Evolutionary conservation across 2,797 vertebrate genomes (phyloP).

Genomic region (Gallirallus australis): DNA sequence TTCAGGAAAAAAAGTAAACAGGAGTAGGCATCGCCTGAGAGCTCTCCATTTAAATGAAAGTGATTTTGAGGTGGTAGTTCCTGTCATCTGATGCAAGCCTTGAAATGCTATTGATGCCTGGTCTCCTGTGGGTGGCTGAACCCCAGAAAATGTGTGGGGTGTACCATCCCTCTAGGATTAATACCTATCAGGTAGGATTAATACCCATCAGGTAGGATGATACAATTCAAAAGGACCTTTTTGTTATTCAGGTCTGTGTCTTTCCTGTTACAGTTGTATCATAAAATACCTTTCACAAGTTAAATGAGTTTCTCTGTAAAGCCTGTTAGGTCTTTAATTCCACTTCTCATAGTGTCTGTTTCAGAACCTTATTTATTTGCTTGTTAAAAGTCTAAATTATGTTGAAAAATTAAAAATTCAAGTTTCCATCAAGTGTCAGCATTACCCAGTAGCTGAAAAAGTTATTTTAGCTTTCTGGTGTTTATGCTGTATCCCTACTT

Average conservation of each 20-base stretch:
- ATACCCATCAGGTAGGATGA: neutral
- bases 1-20: neutral
- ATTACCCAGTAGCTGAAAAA: neutral
- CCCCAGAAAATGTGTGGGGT: neutral
- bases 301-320: neutral
- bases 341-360: neutral
- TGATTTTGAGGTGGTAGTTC: neutral
- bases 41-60: neutral
- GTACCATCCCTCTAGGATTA: neutral
- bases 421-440: neutral
- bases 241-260: neutral
- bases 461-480: neutral
- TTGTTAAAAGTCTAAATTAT: neutral
- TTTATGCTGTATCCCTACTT: neutral
- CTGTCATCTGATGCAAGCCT: neutral
- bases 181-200: neutral
- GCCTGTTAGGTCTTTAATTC: neutral
- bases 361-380: neutral
- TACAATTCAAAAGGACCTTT: neutral
- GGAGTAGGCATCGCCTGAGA: neutral
- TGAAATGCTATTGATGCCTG: neutral
- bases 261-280: neutral
- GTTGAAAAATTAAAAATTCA: neutral
- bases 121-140: neutral
- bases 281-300: neutral